Percentiles rank a stretch among this genome's conserved stretches.
These are phyloP conservation scores for Zaprionus nigranus DNA, from an alignment of 1,140 invertebrate genomes.

Conservation along the genomic window DNA sequence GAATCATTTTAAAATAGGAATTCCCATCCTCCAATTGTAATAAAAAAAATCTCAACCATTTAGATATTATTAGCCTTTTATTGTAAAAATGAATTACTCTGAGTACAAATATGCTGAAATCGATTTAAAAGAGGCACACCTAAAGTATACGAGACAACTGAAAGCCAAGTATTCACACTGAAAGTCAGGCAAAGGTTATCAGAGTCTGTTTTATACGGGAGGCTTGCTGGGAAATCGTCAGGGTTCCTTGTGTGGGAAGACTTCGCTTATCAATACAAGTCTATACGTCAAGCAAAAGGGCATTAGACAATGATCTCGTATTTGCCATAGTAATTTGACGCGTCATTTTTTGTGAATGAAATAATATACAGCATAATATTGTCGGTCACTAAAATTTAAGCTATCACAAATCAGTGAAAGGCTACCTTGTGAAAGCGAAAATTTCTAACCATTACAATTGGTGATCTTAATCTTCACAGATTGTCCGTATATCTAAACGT, in stretches of 20 bases:
- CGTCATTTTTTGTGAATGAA: conserved; percentile 75
- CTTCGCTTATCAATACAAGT: conserved; percentile 57
- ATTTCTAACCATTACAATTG: too few relatives aligned
- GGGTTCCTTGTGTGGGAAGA: conserved; percentile 71
- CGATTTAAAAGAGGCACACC: conserved; percentile 64
- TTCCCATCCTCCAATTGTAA: background rate
- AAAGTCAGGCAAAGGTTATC: conserved; percentile 73
- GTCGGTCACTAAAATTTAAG: background rate
- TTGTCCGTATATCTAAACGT: too few relatives aligned
- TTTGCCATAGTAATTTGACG: conserved; percentile 72
- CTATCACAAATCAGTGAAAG: background rate
- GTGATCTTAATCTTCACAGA: too few relatives aligned
- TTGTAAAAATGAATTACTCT: conserved; percentile 63
- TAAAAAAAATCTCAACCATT: conserved; percentile 43
- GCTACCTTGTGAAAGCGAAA: background rate
- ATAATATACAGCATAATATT: conserved; percentile 17
- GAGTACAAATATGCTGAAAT: conserved; percentile 54
- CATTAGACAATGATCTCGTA: conserved; percentile 49
- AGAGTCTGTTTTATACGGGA: conserved; percentile 49
- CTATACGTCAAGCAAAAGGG: conserved; percentile 30
- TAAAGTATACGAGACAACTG: conserved; percentile 56
- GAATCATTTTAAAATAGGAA: conserved; percentile 21
- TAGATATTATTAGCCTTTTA: conserved; percentile 49
- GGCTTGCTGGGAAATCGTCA: conserved; percentile 47
- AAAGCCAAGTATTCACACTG: conserved; percentile 62